Evolutionary conservation across 1,140 invertebrate genomes (phyloP), one percentile per base, ranked within the genome.

Genomic region (Diprion similis): DNA sequence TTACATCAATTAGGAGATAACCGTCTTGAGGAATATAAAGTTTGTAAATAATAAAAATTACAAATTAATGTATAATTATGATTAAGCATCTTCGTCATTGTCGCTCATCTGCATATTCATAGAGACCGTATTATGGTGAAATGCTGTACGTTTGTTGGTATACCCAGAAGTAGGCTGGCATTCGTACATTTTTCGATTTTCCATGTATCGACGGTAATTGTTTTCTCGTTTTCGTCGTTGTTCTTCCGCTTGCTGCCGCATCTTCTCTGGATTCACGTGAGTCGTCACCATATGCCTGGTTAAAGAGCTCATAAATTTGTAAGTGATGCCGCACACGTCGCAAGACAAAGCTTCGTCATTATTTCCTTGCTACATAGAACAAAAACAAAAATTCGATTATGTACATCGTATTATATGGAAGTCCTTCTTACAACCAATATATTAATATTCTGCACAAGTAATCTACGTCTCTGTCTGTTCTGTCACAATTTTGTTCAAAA

Each of bases 261-360:
- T 75, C 67, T 86, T 87, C 65, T 88, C 87, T 0, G 87, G 86
- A 74, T 87, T 88, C 84, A 88, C 86, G 67, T 88, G 87, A 0
- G 86, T 87, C 0, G 87, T 88, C 0, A 88, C 87, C 86, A 88
- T 88, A 17, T 88, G 87, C 77, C 87, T 85, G 1, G 87, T 88
- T n/a, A 88, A 76, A 0, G 87, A 88, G 24, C 86, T 88, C 82
- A 88, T 87, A 47, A 88, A 88, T 79, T 88, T 88, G 71, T 88
- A 88, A 0, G 87, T 88, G n/a, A 88, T 88, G 0, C 87, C 87
- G 66, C 87, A 88, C 2, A 88, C 84, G 46, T 88, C 85, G 69
- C 87, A 88, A 11, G 87, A 85, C 0, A 88, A 72, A 74, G 88
- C 85, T 65, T 88, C 86, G 65, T 88, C 85, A 66, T 80, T 87